phyloP scores from a whole-genome alignment of 2,113 vertebrate species.

The Gobiocypris rarus region DNA sequence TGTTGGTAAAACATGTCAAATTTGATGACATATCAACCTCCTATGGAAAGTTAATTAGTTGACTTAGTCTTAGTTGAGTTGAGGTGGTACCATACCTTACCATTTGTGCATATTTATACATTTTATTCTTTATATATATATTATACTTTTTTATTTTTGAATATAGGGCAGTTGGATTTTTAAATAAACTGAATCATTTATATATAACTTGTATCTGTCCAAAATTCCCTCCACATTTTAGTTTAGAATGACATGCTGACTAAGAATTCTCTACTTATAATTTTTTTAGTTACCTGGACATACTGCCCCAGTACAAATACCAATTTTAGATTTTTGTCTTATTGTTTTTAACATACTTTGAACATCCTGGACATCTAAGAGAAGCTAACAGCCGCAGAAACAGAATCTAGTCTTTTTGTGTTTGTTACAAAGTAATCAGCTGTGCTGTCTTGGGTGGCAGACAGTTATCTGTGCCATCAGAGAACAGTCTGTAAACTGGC shows the following conservation, averaged over 20 bases:
- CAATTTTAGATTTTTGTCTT: not conserved
- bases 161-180: not conserved
- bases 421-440: conserved; percentile 14
- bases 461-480: conserved; percentile 62
- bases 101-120: not conserved
- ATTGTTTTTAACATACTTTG: not conserved
- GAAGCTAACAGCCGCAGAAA: conserved; percentile 23
- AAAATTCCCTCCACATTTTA: not conserved
- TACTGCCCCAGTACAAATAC: not conserved
- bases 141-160: too few relatives aligned
- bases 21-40: not conserved
- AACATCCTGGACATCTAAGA: not conserved
- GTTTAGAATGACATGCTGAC: not conserved
- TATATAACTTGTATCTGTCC: not conserved
- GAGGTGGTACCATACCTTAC: not conserved
- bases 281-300: not conserved
- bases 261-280: not conserved
- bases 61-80: too few relatives aligned
- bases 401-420: conserved; percentile 23
- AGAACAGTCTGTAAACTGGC: conserved; percentile 50
- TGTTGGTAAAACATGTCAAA: not conserved
- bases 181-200: not conserved
- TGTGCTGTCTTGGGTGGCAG: conserved; percentile 48
- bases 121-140: not conserved
- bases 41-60: not conserved